Conservation (phyloP, 2,797 vertebrate genomes). For the Spinus pinus region DNA sequence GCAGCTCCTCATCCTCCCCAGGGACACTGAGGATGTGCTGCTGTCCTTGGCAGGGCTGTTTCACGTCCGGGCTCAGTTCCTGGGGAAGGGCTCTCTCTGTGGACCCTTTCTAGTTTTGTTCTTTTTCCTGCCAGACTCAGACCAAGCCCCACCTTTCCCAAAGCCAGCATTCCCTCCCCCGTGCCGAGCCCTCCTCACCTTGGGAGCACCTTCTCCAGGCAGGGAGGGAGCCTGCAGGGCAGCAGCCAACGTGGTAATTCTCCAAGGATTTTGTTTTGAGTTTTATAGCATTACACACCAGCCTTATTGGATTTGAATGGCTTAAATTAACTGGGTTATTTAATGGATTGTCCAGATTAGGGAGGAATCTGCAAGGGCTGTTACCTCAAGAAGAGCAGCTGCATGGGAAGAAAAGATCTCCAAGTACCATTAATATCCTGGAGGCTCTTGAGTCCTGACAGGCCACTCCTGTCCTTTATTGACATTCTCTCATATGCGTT, state of each 20-base stretch:
- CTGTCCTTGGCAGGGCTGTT: not conserved
- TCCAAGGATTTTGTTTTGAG: conserved; percentile 63
- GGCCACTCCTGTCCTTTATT: conserved; percentile 47
- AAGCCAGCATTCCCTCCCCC: not conserved
- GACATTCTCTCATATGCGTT: not conserved
- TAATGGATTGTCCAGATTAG: conserved; percentile 71
- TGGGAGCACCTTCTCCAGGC: not conserved
- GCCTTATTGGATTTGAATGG: conserved; percentile 69
- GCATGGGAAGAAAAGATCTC: not conserved
- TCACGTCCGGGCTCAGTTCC: not conserved
- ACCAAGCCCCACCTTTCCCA: not conserved
- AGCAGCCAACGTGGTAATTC: conserved; percentile 7
- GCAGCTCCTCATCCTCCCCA: not conserved
- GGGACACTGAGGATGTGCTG: not conserved
- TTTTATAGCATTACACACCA: conserved; percentile 65
- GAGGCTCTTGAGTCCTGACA: conserved; percentile 36
- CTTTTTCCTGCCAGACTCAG: not conserved
- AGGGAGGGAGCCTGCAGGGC: not conserved
- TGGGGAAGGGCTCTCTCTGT: not conserved
- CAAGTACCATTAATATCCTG: conserved; percentile 12
- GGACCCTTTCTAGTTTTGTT: not conserved
- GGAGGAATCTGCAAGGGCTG: conserved; percentile 48
- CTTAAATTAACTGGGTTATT: conserved; percentile 70
- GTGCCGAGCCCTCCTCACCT: not conserved
- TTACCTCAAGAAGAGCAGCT: conserved; percentile 45